Conservation (phyloP, 2,113 vertebrate species). For the Helogale parvula region DNA sequence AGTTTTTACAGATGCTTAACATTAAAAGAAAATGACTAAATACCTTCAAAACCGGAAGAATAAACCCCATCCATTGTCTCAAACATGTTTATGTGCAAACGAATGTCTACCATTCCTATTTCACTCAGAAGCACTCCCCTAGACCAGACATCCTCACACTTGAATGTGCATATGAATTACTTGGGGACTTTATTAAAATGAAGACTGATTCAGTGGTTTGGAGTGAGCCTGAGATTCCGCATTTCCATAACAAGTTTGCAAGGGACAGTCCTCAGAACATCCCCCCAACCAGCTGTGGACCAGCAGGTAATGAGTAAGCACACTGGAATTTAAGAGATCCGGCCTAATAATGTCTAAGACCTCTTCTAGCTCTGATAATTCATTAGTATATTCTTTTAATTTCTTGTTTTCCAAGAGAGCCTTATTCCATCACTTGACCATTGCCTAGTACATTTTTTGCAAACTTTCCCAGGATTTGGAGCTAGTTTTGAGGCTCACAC, state of each 20-base stretch:
- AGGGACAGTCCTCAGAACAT: background rate
- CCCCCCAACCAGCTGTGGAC: background rate
- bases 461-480: background rate
- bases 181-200: background rate
- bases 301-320: background rate
- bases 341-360: background rate
- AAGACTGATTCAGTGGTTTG: background rate
- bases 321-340: background rate
- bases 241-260: background rate
- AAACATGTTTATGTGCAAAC: background rate
- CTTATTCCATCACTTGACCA: background rate
- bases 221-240: background rate
- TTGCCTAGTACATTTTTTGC: background rate
- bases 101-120: background rate
- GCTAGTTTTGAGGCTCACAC: background rate
- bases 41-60: background rate
- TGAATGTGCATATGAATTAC: background rate
- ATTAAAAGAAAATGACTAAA: background rate
- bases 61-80: background rate
- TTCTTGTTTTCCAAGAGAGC: background rate
- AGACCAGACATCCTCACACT: background rate
- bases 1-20: background rate
- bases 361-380: background rate
- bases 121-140: background rate
- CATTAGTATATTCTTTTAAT: background rate